phyloP scores from a whole-genome alignment of 2,113 vertebrate species.

The Cyanoramphus novaezelandiae region DNA sequence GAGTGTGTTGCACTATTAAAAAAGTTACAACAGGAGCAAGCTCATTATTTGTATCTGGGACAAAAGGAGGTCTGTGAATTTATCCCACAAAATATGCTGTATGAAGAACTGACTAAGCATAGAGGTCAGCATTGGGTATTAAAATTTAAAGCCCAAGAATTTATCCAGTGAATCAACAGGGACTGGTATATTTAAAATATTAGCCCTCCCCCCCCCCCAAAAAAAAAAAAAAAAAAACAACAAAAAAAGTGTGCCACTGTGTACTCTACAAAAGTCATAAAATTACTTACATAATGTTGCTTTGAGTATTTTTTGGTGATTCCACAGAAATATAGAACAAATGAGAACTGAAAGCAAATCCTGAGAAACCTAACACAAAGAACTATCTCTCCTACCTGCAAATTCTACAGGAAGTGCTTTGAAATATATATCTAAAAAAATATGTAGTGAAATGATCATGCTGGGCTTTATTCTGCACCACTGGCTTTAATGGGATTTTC shows the following conservation, averaged over 20 bases:
- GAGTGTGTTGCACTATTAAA: neutral
- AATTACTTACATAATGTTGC: neutral
- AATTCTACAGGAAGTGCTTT: neutral
- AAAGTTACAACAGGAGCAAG: slow-evolving; percentile 38
- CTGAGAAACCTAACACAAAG: neutral
- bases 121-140: neutral
- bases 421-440: neutral
- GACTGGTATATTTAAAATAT: neutral
- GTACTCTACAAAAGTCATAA: neutral
- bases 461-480: neutral
- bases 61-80: neutral
- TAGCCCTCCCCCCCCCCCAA: neutral
- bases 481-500: neutral
- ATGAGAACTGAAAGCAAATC: neutral
- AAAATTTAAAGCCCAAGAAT: neutral
- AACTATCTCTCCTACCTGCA: neutral
- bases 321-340: neutral
- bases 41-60: slow-evolving; percentile 34
- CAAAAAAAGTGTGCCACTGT: neutral
- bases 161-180: neutral
- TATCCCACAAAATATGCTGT: neutral
- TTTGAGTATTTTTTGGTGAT: neutral
- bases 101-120: neutral
- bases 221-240: neutral
- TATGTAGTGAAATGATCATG: neutral